Conservation (phyloP, 2,113 vertebrate genomes). For the Hypocryptadius cinnamomeus region DNA sequence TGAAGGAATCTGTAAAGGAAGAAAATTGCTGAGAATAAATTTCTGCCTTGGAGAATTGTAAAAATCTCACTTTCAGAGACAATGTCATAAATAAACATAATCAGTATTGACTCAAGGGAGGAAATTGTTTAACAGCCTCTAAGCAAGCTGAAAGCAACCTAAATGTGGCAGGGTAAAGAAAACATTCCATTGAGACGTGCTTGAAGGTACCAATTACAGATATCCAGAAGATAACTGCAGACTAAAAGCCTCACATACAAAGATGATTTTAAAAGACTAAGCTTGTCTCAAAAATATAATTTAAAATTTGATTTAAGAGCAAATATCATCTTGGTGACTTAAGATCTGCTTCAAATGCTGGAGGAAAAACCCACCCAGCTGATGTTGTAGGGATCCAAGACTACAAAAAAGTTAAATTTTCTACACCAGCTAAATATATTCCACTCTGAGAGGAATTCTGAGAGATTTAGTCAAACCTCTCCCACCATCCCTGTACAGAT, state of each 20-base stretch:
- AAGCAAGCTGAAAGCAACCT: conserved; percentile 3
- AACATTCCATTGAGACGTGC: background rate
- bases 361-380: background rate
- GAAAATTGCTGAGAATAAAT: conserved; percentile 7
- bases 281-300: background rate
- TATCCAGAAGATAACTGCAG: background rate
- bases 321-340: background rate
- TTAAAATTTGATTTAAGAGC: background rate
- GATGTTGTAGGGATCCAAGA: background rate
- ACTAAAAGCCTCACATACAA: background rate
- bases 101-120: conserved; percentile 4
- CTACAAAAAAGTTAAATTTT: background rate
- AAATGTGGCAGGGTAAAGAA: conserved; percentile 9
- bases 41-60: background rate
- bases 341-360: background rate
- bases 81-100: conserved; percentile 8
- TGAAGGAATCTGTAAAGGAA: background rate
- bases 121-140: conserved; percentile 5
- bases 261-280: background rate
- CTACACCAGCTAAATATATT: background rate
- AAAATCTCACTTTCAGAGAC: conserved; percentile 1
- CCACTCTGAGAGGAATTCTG: background rate
- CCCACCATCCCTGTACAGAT: background rate
- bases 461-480: background rate
- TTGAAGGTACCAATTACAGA: background rate